Evolutionary conservation across 2,113 vertebrate genomes (phyloP).

Genomic region (Callionymus lyra): DNA sequence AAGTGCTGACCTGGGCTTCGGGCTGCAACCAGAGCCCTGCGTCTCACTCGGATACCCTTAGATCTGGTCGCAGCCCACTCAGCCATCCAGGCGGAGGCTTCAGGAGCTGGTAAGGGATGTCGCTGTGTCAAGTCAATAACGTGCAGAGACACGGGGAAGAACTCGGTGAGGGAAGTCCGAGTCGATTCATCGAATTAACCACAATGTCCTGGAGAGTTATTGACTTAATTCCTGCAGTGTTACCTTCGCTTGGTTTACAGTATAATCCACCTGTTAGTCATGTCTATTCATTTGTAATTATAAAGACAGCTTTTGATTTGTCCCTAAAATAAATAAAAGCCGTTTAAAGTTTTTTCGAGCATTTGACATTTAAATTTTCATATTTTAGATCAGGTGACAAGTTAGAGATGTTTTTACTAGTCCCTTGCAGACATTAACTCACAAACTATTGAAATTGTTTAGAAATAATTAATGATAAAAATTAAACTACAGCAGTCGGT

Average conservation of each 20-base stretch:
- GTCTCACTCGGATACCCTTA: constrained; percentile 25
- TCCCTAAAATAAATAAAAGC: too few relatives aligned
- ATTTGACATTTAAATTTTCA: too few relatives aligned
- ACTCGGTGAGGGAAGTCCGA: constrained; percentile 20
- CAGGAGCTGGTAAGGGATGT: constrained; percentile 27
- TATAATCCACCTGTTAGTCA: constrained; percentile 1
- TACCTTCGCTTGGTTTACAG: not conserved
- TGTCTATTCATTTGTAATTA: not conserved
- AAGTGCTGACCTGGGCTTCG: constrained; percentile 57
- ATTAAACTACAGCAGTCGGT: too few relatives aligned
- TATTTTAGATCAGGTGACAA: too few relatives aligned
- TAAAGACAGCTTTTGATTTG: not conserved
- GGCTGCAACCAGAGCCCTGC: constrained; percentile 56
- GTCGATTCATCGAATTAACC: constrained; percentile 20
- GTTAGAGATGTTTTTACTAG: too few relatives aligned
- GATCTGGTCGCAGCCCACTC: constrained; percentile 38
- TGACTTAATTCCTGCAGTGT: not conserved
- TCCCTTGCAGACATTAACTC: too few relatives aligned
- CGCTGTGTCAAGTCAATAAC: constrained; percentile 47
- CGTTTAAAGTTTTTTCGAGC: too few relatives aligned
- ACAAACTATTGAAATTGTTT: too few relatives aligned
- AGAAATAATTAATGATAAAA: too few relatives aligned
- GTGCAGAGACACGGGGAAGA: constrained; percentile 48
- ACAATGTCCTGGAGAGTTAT: not conserved
- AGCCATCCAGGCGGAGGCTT: constrained; percentile 21